A percentile compares a stretch with the other conserved stretches of the same genome.
Evolutionary conservation across 1,140 invertebrate species (phyloP).

Genomic region (Bilobella aurantiaca): DNA sequence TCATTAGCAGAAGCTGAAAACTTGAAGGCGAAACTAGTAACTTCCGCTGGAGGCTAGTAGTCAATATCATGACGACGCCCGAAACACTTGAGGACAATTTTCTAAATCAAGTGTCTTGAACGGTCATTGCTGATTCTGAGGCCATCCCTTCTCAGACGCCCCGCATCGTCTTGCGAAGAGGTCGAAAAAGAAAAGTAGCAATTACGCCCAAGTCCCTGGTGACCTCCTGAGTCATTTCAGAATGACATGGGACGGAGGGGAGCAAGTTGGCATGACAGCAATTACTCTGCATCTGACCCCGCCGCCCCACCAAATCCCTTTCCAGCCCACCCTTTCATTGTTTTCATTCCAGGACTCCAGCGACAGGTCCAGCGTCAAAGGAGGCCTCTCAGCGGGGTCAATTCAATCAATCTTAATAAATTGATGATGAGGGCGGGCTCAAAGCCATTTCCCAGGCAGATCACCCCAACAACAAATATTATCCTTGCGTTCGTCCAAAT

Average conservation of each 20-base stretch:
- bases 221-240: slow-evolving; percentile 18
- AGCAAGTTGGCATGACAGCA: slow-evolving; percentile 8
- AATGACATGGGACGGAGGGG: neutral
- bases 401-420: slow-evolving; percentile 7
- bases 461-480: neutral
- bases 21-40: too few species aligned
- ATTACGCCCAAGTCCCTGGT: slow-evolving; percentile 16
- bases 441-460: too few species aligned
- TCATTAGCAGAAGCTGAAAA: too few species aligned
- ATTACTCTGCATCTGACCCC: slow-evolving; percentile 2
- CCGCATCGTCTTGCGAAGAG: neutral
- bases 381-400: neutral
- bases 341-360: too few species aligned
- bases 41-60: too few species aligned
- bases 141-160: neutral
- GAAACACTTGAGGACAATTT: too few species aligned
- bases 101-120: too few species aligned
- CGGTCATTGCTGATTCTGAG: too few species aligned
- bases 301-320: too few species aligned
- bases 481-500: neutral
- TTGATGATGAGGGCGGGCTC: slow-evolving; percentile 1
- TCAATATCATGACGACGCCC: too few species aligned
- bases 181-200: neutral
- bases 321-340: neutral
- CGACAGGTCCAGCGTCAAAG: too few species aligned